These are phyloP conservation scores for Anser brachyrhynchus DNA, from an alignment of 2,113 vertebrate genomes.

Conservation along the genomic window DNA sequence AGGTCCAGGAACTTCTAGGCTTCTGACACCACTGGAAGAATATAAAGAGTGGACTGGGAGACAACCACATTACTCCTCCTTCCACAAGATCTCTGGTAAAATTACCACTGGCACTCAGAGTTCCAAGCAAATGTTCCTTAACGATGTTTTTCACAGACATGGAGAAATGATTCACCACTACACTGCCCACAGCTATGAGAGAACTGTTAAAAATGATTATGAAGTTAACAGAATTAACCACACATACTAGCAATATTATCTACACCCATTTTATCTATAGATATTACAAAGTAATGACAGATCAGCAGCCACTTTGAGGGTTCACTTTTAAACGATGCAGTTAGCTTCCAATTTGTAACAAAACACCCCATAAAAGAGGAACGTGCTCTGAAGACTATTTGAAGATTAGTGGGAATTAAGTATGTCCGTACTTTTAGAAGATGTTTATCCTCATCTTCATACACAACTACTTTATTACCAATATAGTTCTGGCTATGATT, in stretches of 20 bases:
- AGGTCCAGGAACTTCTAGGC: neutral
- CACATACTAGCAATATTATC: neutral
- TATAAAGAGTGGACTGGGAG: neutral
- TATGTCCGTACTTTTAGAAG: neutral
- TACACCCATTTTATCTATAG: neutral
- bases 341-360: neutral
- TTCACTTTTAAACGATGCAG: neutral
- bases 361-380: neutral
- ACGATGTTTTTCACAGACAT: neutral
- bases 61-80: neutral
- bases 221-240: neutral
- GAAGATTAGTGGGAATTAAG: neutral
- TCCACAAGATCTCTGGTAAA: neutral
- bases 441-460: neutral
- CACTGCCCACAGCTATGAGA: neutral
- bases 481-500: neutral
- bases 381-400: neutral
- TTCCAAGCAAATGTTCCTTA: neutral
- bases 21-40: neutral
- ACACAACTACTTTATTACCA: neutral
- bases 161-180: neutral
- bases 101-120: neutral
- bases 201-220: neutral
- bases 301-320: neutral
- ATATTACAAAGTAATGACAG: neutral